Evolutionary conservation across 2,113 vertebrate species (phyloP), one percentile per base, ranked within the genome.

Genomic region (Calyptomena viridis): DNA sequence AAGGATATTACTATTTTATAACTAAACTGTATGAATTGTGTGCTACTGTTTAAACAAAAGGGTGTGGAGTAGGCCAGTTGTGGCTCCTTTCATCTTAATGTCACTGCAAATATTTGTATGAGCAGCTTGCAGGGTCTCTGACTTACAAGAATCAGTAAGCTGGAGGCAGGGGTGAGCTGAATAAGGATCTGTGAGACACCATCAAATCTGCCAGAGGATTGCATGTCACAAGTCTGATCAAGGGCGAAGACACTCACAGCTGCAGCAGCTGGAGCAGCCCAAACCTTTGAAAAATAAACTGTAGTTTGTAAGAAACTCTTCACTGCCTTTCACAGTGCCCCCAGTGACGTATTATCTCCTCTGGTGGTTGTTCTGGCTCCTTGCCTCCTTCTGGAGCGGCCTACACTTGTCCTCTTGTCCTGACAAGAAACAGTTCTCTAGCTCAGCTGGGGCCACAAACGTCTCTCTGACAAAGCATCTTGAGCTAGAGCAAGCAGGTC

Each of bases 1-100:
- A 95, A 94, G 76, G 63, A 84, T 52, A 49, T 84, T 68, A 74
- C 64, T 89, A 30, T 87, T 95, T 80, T 81, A 69, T 89, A 91
- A 58, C 73, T 81, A 20, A 71, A 91, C 37, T 1, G 3, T 80
- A 71, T 77, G 72, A 84, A 75, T 58, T 30, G 69, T 40, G 69
- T 47, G 71, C 40, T 84, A 76, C 72, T 84, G 64, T 73, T 94
- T 49, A 68, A 80, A 95, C 62, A 81, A 83, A 33, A 85, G 73
- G 28, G 78, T 89, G 87, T 35, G 46, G 93, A 87, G 40, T 11
- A 19, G 58, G 64, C 91, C 92, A 95, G 69, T 94, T 84, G 72
- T 4, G 1, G 39, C 46, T 95, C 14, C 79, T 91, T 95, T 96
- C 87, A 95, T 92, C 86, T 78, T 47, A 33, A 28, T 64, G 80